Base-by-base conservation (phyloP, 2,113 vertebrate genomes). In the Channa maculata region DNA sequence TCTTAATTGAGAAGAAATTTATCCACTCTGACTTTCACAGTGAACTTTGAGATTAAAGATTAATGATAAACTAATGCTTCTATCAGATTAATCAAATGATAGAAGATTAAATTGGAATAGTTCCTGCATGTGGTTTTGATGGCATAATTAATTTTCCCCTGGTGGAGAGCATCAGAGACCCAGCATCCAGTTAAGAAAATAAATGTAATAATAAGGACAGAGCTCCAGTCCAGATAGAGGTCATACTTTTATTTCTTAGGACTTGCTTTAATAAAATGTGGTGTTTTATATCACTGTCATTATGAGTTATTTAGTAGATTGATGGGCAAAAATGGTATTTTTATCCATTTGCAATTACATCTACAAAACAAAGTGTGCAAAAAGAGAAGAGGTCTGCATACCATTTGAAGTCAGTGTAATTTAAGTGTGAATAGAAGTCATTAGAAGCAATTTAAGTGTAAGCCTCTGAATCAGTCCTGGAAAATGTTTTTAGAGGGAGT, bases 41-140 rank as follows among this genome's bases (percentile, higher is more conserved):
- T 68, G 71, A 81, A 72, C 68, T 49, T 63, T 11, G 15, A 65
- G 68, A 86, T 88, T 54, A 90, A 90, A 87, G 62, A 84, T 87
- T 84, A 51, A 91, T 86, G 82, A 87, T 80, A 67, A 86, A 80
- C 61, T 75, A 86, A 86, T 80, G 83, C 76, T 82, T 84, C 84
- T 67, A 71, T 85, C 71, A 77, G 77, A 84, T 86, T 65, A 76
- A 85, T 82, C 80, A 83, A 71, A 85, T 76, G 48, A 64, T 52
- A 45, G 69, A 55, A 72, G 55, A 88, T 87, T 88, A 83, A 44
- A 83, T 67, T 76, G 63, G 37, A 52, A 71, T 63, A 64, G 24
- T 46, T 74, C 44, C 64, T 74, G 14, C 53, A 83, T 77, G 78
- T 39, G 49, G 24, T 74, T 84, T 72, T 75, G 65, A 88, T 77